Conservation (phyloP, 2,113 vertebrate species). For the Rhinolophus sinicus region DNA sequence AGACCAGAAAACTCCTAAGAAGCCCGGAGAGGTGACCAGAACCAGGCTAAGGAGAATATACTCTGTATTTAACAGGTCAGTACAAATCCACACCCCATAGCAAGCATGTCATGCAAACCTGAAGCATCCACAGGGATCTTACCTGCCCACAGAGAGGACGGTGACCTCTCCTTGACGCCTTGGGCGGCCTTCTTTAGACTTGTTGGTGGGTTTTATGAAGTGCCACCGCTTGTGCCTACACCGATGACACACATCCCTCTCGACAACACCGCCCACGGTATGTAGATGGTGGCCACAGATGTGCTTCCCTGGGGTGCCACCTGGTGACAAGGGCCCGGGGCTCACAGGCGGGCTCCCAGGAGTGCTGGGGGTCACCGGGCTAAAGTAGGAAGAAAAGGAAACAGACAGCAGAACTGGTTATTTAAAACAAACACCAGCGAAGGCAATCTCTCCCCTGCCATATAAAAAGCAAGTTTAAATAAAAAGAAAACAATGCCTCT, state of each 20-base stretch:
- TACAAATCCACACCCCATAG: neutral
- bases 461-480: neutral
- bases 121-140: conserved; percentile 35
- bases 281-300: conserved; percentile 93
- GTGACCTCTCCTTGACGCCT: conserved; percentile 91
- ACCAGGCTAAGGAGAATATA: neutral
- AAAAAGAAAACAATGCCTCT: neutral
- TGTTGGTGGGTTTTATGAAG: conserved; percentile 88
- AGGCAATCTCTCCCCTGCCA: neutral
- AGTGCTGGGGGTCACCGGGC: conserved; percentile 84
- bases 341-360: conserved; percentile 88
- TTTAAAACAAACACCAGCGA: neutral
- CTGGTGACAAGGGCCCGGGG: conserved; percentile 85
- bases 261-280: conserved; percentile 91
- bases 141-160: conserved; percentile 97
- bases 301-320: conserved; percentile 89
- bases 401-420: neutral
- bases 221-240: conserved; percentile 96
- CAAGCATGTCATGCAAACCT: neutral
- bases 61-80: too few relatives aligned
- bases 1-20: neutral
- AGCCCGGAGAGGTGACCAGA: neutral
- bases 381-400: conserved; percentile 38
- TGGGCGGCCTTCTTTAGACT: conserved; percentile 85
- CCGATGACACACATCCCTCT: conserved; percentile 92